Evolutionary conservation across 2,888 invertebrate genomes (phyloP).

Genomic region (Chaitophorus viminalis): DNA sequence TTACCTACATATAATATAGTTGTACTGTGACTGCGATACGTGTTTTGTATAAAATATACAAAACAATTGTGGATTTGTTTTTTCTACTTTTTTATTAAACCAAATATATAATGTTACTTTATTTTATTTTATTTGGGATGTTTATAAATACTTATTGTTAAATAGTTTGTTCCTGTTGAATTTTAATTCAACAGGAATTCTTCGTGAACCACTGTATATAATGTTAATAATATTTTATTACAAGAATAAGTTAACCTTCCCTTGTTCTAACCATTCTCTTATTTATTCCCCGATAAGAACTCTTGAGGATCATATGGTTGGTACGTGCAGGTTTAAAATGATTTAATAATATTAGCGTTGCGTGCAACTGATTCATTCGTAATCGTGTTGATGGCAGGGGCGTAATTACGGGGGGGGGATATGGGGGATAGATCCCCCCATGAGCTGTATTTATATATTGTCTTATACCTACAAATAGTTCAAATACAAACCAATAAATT

Average conservation of each 20-base stretch:
- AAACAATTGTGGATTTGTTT: neutral
- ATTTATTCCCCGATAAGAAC: too few relatives aligned
- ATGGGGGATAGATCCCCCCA: too few relatives aligned
- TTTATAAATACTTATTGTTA: neutral
- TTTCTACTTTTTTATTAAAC: neutral
- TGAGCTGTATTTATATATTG: constrained; percentile 19
- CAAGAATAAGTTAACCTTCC: too few relatives aligned
- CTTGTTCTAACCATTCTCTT: too few relatives aligned
- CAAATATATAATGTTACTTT: neutral
- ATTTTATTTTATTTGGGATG: too few relatives aligned
- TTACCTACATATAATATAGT: neutral
- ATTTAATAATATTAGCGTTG: too few relatives aligned
- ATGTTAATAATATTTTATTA: neutral
- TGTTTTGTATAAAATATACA: neutral
- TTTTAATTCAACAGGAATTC: neutral
- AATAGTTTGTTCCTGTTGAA: neutral
- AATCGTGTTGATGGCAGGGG: too few relatives aligned
- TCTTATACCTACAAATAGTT: constrained; percentile 6
- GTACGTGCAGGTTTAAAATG: too few relatives aligned
- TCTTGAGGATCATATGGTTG: too few relatives aligned
- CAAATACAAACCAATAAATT: neutral
- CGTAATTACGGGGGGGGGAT: too few relatives aligned
- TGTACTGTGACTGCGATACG: neutral
- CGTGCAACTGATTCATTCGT: too few relatives aligned
- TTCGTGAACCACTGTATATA: neutral